These are phyloP conservation scores for Chaetogeoica ovagalla DNA, from an alignment of 2,888 invertebrate genomes.

Conservation along the genomic window DNA sequence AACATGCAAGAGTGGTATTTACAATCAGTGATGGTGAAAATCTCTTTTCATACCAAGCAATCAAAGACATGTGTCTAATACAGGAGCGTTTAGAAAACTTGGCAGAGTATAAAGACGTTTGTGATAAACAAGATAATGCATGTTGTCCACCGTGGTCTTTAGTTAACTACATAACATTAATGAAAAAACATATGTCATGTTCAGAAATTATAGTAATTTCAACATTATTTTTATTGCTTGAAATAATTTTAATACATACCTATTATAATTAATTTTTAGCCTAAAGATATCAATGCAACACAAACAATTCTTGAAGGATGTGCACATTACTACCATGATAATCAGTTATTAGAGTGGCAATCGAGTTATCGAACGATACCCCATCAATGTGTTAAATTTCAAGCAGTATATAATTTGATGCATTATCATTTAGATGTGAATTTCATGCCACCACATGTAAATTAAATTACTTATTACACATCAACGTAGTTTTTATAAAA, in stretches of 20 bases:
- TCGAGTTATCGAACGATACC: too few relatives aligned
- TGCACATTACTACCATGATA: slow-evolving; percentile 73
- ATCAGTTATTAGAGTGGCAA: too few relatives aligned
- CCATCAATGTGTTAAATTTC: slow-evolving; percentile 55
- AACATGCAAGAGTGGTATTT: slow-evolving; percentile 55
- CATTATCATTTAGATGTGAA: slow-evolving; percentile 79
- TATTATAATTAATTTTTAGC: too few relatives aligned
- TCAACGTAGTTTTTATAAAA: too few relatives aligned
- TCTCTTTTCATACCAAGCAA: too few relatives aligned
- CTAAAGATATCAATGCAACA: slow-evolving; percentile 64
- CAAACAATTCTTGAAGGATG: slow-evolving; percentile 64
- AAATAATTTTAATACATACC: too few relatives aligned
- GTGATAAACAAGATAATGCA: slow-evolving; percentile 60
- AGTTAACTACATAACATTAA: slow-evolving; percentile 59
- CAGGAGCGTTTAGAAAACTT: slow-evolving; percentile 68
- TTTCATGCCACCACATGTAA: slow-evolving; percentile 65
- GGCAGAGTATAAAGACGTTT: slow-evolving; percentile 59
- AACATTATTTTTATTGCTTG: too few relatives aligned
- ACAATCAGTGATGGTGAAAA: too few relatives aligned
- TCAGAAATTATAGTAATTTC: too few relatives aligned
- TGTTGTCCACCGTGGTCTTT: slow-evolving; percentile 63
- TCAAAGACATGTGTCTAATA: slow-evolving; percentile 71
- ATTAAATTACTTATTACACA: too few relatives aligned
- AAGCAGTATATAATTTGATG: slow-evolving; percentile 80
- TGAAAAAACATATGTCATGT: slow-evolving; percentile 63